Evolutionary conservation across 2,797 vertebrate genomes (phyloP), one percentile per base, ranked within the genome.

Genomic region (Gobio occitaniae): DNA sequence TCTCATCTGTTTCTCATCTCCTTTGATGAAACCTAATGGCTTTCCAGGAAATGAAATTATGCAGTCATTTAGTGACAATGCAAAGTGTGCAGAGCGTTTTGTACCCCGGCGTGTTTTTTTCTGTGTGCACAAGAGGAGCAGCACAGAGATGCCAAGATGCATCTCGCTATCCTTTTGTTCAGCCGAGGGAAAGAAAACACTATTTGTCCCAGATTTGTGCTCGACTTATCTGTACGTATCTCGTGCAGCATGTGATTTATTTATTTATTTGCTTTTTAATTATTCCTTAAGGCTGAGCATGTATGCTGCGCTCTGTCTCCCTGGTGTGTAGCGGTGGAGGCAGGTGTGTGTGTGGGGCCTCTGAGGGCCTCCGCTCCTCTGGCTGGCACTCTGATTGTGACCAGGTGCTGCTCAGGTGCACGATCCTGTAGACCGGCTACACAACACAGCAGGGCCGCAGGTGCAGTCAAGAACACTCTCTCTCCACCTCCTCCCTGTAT

Each of bases 401-500:
- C 93, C 95, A 95, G 95, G 94, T 95, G 95, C 90, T 91, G 94
- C 90, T 96, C 95, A 95, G 96, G 96, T 96, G 95, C 88, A 90
- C 86, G 82, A 87, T 84, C 90, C 61, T 86, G 92, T 92, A 92
- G 91, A 81, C 89, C 92, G 90, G 91, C 86, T 89, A 86, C 85
- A 90, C 93, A 91, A 91, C 84, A 89, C 85, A 78, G 85, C 48
- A 79, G 84, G 94, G 92, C 93, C 93, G 87, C 96, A 95, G 94
- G 94, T 96, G 94, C 88, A 88, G 90, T 88, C 88, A 86, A 52
- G 86, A 82, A 89, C 29, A 44, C 50, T 41, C 47, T 72, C 76
- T 54, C 80, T 71, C 47, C 41, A 63, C 66, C 48, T 82, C 52
- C 50, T 72, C 56, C 41, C 76, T 77, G 61, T 68, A 76, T 63